Evolutionary conservation across 2,888 invertebrate species (phyloP).

Genomic region (Eumacrocentrus americanus): DNA sequence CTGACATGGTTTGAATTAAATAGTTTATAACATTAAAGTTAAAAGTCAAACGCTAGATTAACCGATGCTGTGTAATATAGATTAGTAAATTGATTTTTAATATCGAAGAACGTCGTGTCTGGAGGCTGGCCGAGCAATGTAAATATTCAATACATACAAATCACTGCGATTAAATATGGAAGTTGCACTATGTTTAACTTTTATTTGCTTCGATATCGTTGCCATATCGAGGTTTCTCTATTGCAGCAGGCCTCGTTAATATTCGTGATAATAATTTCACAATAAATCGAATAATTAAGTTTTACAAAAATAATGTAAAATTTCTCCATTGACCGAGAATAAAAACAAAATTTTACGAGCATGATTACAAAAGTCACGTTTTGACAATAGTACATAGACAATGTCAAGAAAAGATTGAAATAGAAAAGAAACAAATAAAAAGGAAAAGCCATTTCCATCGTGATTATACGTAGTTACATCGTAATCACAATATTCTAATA

Average conservation of each 20-base stretch:
- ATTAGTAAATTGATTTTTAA: background rate
- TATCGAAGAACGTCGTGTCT: slow-evolving; percentile 11
- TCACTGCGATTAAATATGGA: slow-evolving; percentile 15
- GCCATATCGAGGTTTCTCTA: background rate
- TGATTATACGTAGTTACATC: slow-evolving; percentile 46
- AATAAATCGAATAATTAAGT: background rate
- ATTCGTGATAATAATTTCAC: slow-evolving; percentile 23
- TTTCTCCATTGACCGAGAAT: background rate
- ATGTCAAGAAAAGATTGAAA: slow-evolving; percentile 13
- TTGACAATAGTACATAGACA: background rate
- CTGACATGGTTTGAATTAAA: background rate
- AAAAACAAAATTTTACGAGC: background rate
- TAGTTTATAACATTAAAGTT: background rate
- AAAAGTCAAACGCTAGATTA: too few relatives aligned
- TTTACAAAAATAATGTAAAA: background rate
- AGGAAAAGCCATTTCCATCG: slow-evolving; percentile 42
- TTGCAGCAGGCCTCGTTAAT: slow-evolving; percentile 7
- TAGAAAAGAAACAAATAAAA: slow-evolving; percentile 34
- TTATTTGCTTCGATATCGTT: background rate
- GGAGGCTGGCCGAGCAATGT: slow-evolving; percentile 24
- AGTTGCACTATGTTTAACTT: slow-evolving; percentile 20
- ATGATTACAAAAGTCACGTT: too few relatives aligned
- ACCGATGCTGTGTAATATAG: background rate
- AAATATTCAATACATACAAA: slow-evolving; percentile 26
- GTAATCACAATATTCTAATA: slow-evolving; percentile 45